Evolutionary conservation across 2,113 vertebrate species (phyloP).

Genomic region (Ptilonorhynchus violaceus): DNA sequence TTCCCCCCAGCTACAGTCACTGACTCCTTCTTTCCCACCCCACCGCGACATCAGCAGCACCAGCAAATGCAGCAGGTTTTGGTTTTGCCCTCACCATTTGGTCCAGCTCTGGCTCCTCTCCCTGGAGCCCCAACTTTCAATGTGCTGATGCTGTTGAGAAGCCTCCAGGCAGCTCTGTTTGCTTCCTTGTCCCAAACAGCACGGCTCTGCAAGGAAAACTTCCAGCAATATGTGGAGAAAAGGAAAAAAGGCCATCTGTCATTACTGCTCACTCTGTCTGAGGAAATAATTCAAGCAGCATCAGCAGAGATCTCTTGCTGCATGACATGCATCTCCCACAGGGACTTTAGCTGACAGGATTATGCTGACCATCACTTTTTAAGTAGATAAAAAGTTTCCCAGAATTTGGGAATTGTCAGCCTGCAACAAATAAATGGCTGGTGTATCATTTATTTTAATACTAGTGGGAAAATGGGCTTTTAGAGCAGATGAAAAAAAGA

Average conservation of each 20-base stretch:
- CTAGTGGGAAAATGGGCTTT: neutral
- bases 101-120: neutral
- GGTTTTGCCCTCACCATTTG: neutral
- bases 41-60: rapidly evolving
- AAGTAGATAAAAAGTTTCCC: neutral
- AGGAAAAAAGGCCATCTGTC: conserved; percentile 13
- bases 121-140: neutral
- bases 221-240: neutral
- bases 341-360: neutral
- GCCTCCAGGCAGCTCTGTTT: neutral
- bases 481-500: neutral
- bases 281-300: neutral
- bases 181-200: neutral
- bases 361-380: neutral
- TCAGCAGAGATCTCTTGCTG: neutral
- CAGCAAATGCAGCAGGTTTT: neutral
- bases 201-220: neutral
- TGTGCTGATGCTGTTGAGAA: neutral
- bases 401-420: neutral
- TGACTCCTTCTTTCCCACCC: neutral
- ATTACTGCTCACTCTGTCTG: neutral
- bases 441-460: neutral
- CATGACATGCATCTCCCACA: neutral
- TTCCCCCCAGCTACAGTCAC: neutral
- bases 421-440: neutral